A percentile compares a stretch with the other conserved stretches of the same genome.
phyloP scores from a whole-genome alignment of 2,113 vertebrate species.

The Ginglymostoma cirratum region DNA sequence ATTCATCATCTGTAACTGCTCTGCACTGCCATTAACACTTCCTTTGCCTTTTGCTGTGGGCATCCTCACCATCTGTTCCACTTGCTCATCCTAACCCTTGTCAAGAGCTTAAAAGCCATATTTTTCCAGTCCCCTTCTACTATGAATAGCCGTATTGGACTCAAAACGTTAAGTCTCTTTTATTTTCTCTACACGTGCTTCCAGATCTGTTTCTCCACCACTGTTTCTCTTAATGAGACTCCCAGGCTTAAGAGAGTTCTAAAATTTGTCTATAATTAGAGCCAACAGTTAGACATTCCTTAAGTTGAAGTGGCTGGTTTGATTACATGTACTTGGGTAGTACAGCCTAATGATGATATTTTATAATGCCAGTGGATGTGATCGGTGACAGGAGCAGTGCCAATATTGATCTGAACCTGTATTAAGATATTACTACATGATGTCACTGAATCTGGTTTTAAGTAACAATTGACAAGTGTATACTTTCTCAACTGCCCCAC shows the following conservation, averaged over 20 bases:
- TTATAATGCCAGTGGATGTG: background rate
- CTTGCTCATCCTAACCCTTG: too few relatives aligned
- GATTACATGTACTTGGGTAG: background rate
- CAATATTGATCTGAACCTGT: constrained; percentile 5
- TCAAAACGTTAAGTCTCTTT: too few relatives aligned
- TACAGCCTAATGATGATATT: background rate
- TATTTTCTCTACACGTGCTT: too few relatives aligned
- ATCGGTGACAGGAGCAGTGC: background rate
- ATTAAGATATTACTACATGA: background rate
- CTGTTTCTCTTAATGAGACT: background rate
- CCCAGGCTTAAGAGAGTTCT: background rate
- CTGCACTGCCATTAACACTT: too few relatives aligned
- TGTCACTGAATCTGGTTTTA: background rate
- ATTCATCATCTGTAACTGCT: too few relatives aligned
- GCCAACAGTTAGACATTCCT: background rate
- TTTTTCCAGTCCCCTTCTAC: too few relatives aligned
- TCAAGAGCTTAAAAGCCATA: too few relatives aligned
- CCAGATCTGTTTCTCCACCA: too few relatives aligned
- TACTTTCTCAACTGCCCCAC: background rate
- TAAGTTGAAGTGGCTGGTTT: background rate
- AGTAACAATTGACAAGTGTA: background rate
- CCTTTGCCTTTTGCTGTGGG: too few relatives aligned
- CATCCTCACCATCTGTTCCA: too few relatives aligned
- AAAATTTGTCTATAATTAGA: background rate
- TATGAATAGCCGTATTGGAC: too few relatives aligned